Evolutionary conservation across 2,888 invertebrate genomes (phyloP), one percentile per base, ranked within the genome.

Genomic region (Stenolophus ochropezus): DNA sequence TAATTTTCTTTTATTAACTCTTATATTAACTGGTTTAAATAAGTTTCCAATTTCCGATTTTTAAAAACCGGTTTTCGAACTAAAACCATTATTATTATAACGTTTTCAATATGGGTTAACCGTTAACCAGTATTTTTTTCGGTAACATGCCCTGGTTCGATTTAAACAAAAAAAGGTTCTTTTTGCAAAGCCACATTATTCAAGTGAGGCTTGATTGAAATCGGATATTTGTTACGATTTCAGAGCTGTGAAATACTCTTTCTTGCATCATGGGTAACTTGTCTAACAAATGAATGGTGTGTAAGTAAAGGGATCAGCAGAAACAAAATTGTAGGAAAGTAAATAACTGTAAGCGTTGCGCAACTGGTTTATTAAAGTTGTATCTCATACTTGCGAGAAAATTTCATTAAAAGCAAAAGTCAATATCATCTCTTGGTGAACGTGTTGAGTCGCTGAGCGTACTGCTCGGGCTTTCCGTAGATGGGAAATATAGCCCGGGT

Each of bases 341-440:
- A 42, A 42, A 42, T 42, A 42, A 42, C 33, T 42, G 33, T 42
- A 11, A 8, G 33, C 33, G 3, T 53, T 53, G 6, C 18, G 16
- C 18, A 53, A 53, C 18, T 53, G 18, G 51, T 53, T 53, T 53
- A 53, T 53, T 53, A 14, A 53, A 53, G 6, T 53, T 53, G 51
- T 18, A 18, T 53, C 18, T 14, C 51, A 16, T 53, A 53, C 51
- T 20, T 56, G 20, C 11, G 20, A 56, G 56, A 56, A 56, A 56
- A 56, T 56, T 56, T 56, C 56, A 56, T 56, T 56, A 56, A 56
- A 56, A 56, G 18, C 18, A 56, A 56, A 56, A 56, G 56, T 56
- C 21, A 56, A 56, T 51, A 56, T 56, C 21, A 20, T 56, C 4
- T 56, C 56, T 56, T 56, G 20, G 20, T 11, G 56, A 42, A 20